Conservation (phyloP, 2,888 invertebrate genomes). For the Pandemis heparana region DNA sequence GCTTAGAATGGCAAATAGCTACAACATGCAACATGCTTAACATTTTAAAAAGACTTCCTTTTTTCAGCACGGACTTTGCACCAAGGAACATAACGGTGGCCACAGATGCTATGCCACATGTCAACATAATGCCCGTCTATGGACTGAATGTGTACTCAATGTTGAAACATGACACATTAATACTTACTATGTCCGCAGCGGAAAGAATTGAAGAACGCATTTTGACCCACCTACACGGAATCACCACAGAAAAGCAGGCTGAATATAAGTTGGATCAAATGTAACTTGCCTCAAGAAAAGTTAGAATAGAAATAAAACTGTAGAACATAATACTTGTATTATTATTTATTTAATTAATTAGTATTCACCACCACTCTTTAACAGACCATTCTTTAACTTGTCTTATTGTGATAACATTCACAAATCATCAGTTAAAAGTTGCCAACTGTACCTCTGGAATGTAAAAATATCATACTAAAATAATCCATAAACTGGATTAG, state of each 20-base stretch:
- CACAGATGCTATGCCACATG: slow-evolving; percentile 90
- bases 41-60: slow-evolving; percentile 43
- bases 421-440: not conserved
- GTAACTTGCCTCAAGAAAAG: slow-evolving; percentile 52
- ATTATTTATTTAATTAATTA: not conserved
- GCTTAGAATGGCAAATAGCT: no score
- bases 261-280: slow-evolving; percentile 88
- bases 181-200: slow-evolving; percentile 93
- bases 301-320: slow-evolving; percentile 38
- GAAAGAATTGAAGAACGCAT: slow-evolving; percentile 93
- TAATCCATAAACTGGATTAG: not conserved
- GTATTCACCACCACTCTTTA: not conserved
- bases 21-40: not conserved
- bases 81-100: slow-evolving; percentile 95
- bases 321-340: not conserved
- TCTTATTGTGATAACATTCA: not conserved
- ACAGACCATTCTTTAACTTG: not conserved
- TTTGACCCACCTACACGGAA: slow-evolving; percentile 88
- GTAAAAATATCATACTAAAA: not conserved
- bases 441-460: not conserved
- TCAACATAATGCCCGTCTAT: slow-evolving; percentile 98
- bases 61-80: slow-evolving; percentile 92
- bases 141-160: slow-evolving; percentile 98
- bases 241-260: slow-evolving; percentile 73
- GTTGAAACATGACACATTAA: slow-evolving; percentile 97